Base-by-base conservation (phyloP, 2,113 vertebrate genomes). In the Corythoichthys intestinalis region DNA sequence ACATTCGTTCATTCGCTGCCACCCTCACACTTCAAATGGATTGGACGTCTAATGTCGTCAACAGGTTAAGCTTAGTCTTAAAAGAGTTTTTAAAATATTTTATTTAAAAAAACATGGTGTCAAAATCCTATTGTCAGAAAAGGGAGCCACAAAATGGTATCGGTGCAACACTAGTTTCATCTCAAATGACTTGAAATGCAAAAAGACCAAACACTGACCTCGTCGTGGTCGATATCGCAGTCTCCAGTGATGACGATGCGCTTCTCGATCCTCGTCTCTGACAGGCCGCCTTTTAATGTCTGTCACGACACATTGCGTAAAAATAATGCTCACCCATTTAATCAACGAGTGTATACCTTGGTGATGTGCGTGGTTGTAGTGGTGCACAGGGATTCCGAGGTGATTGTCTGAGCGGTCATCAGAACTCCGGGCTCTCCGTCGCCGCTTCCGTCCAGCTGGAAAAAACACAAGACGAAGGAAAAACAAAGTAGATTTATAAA, bases 311-410 rank as follows among this genome's bases (percentile, higher is more conserved):
- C 15, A 20, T 34, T 1, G 20, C 53, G 11, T 11, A 34, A 10
- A 10, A 8, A 20, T 54, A 2, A n/a, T 4, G 17, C 6, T 28
- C 52, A 20, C 15, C 7, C 17, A n/a, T 53, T 5, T 53, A 4
- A 7, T 3, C 65, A 0, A n/a, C 91, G 91, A 88, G 89, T 92
- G 1, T 1, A 41, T 93, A 98, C 97, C 96, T 99, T 99, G 79
- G 97, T 99, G 79, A 99, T 98, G 89, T 99, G 97, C 83, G 97
- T 99, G 68, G 97, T 99, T 48, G 96, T 99, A 1, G 97, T 99
- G 47, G 96, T 98, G 48, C 95, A 97, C 86, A 98, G 76, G 11
- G 96, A 97, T 83, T 99, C 97, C 13, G 96, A 94, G 58, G 97
- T 98, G 94, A 98, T 96, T 73, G 96, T 98, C 87, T 99, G 97